Conservation (phyloP, 2,888 invertebrate genomes). For the Idaea biselata region DNA sequence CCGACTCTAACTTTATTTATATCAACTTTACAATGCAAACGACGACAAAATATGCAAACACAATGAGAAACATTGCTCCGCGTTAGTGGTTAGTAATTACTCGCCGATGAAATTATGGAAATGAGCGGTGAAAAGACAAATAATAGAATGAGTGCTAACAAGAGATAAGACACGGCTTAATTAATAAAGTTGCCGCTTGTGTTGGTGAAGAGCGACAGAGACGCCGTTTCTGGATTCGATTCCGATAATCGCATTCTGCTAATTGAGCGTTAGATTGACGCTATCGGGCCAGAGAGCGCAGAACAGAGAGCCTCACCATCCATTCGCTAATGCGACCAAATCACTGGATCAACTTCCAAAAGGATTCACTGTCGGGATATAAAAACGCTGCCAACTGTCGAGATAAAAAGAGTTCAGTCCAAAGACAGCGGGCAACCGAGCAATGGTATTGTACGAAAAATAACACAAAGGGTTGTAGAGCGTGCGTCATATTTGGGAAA, state of each 20-base stretch:
- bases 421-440: constrained; percentile 49
- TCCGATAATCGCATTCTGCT: constrained; percentile 78
- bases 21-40: constrained; percentile 61
- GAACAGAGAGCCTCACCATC: constrained; percentile 41
- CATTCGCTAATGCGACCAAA: constrained; percentile 57
- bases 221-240: constrained; percentile 71
- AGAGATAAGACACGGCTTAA: constrained; percentile 81
- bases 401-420: constrained; percentile 49
- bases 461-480: constrained; percentile 63
- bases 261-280: constrained; percentile 81
- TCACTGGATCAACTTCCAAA: constrained; percentile 56
- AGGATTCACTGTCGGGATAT: constrained; percentile 42
- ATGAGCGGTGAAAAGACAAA: constrained; percentile 80
- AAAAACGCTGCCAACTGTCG: constrained; percentile 38
- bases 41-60: constrained; percentile 73
- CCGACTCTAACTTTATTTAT: constrained; percentile 45
- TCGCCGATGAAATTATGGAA: constrained; percentile 79
- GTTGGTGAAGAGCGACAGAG: constrained; percentile 62
- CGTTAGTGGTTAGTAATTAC: constrained; percentile 76
- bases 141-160: constrained; percentile 81
- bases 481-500: constrained; percentile 68
- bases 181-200: constrained; percentile 80
- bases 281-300: constrained; percentile 63
- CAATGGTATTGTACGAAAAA: constrained; percentile 53
- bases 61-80: constrained; percentile 62